Conservation (phyloP, 2,113 vertebrate species). For the Tylochromis polylepis region DNA sequence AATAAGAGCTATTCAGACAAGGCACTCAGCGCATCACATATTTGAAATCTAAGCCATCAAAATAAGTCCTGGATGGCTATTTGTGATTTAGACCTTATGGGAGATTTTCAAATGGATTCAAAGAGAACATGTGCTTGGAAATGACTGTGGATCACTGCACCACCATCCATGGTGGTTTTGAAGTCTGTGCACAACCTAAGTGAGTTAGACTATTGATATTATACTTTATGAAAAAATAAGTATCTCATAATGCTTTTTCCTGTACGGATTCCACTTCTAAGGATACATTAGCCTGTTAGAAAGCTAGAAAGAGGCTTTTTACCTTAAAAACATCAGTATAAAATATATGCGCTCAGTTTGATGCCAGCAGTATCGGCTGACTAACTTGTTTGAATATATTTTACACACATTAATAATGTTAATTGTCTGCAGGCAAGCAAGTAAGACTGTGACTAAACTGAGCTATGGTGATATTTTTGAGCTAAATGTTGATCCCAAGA, state of each 20-base stretch:
- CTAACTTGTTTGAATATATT: not conserved
- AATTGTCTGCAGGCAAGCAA: not conserved
- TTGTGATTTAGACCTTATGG: conserved; percentile 5
- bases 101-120: conserved; percentile 14
- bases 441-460: not conserved
- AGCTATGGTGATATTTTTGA: not conserved
- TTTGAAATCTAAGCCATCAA: conserved; percentile 20
- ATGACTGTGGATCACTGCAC: not conserved
- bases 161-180: not conserved
- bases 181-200: not conserved
- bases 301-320: not conserved
- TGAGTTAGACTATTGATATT: conserved; percentile 16
- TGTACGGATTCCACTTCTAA: not conserved
- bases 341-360: not conserved
- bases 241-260: not conserved
- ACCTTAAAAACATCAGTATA: not conserved
- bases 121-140: not conserved
- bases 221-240: not conserved
- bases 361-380: accelerated
- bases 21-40: conserved; percentile 14
- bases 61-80: not conserved
- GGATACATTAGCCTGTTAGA: not conserved
- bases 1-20: conserved; percentile 13
- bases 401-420: not conserved
- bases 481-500: not conserved